phyloP scores from a whole-genome alignment of 1,140 invertebrate species.

The Sminthurides bifidus region DNA sequence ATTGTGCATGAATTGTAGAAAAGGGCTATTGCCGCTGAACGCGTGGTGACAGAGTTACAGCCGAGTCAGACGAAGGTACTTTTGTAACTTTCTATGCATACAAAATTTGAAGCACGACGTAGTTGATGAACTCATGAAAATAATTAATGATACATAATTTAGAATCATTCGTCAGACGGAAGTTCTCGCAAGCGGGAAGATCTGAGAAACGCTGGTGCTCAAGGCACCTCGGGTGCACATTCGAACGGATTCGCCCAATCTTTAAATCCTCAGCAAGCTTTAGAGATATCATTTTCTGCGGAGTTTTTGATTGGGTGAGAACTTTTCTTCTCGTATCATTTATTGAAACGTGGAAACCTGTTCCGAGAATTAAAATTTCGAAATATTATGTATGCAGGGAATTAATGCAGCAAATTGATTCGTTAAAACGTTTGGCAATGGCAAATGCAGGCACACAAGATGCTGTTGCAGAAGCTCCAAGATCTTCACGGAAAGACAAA shows the following conservation, averaged over 20 bases:
- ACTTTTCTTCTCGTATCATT: neutral
- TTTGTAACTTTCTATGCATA: too few relatives aligned
- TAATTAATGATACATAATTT: too few relatives aligned
- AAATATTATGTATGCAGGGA: neutral
- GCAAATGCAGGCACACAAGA: neutral
- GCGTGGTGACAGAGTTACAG: neutral
- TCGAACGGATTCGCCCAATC: too few relatives aligned
- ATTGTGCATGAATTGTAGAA: too few relatives aligned
- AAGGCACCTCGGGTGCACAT: too few relatives aligned
- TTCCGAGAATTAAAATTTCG: neutral
- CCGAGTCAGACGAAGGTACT: too few relatives aligned
- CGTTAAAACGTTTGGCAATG: neutral
- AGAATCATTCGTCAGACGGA: too few relatives aligned
- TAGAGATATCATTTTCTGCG: neutral
- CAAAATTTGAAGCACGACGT: too few relatives aligned
- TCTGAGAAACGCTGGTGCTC: too few relatives aligned
- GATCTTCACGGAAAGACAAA: neutral
- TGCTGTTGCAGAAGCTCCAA: neutral
- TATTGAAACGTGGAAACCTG: too few relatives aligned
- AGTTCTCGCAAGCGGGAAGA: too few relatives aligned
- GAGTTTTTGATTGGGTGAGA: neutral
- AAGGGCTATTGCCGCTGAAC: conserved; percentile 6
- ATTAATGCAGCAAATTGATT: neutral
- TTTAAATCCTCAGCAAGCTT: neutral
- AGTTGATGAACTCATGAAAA: too few relatives aligned